A percentile compares a stretch with the other conserved stretches of the same genome.
phyloP scores from a whole-genome alignment of 1,140 invertebrate species.

The Platyura marginata region DNA sequence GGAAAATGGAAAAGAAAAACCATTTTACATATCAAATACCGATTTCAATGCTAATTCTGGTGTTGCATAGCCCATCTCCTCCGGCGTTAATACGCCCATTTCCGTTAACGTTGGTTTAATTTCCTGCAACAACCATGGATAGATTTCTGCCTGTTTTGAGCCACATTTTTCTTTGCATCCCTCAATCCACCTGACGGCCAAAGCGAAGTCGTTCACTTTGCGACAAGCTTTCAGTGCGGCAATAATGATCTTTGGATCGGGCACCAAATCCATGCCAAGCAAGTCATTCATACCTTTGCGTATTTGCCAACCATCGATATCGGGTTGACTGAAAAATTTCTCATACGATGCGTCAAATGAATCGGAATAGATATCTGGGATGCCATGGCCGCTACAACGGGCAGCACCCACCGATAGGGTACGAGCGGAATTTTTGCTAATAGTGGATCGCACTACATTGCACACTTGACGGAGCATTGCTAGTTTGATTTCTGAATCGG shows the following conservation, averaged over 20 bases:
- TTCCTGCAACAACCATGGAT: constrained; percentile 85
- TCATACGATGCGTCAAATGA: constrained; percentile 62
- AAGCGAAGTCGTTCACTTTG: constrained; percentile 81
- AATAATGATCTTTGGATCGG: constrained; percentile 83
- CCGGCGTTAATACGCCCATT: constrained; percentile 83
- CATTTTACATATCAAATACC: neutral
- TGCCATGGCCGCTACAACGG: constrained; percentile 15
- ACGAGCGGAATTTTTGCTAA: too few relatives aligned
- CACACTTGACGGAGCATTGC: too few relatives aligned
- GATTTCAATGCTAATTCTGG: constrained; percentile 71
- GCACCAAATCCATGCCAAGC: constrained; percentile 79
- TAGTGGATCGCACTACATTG: too few relatives aligned
- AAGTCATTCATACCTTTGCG: constrained; percentile 72
- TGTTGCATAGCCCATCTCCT: constrained; percentile 93
- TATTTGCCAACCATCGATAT: constrained; percentile 94
- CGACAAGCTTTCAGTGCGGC: constrained; percentile 87
- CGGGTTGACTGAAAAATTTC: constrained; percentile 67
- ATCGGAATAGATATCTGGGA: constrained; percentile 35
- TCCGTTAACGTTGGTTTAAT: constrained; percentile 83
- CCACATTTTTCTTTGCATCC: constrained; percentile 82
- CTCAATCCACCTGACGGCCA: constrained; percentile 86
- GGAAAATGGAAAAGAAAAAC: too few relatives aligned
- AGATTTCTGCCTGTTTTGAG: constrained; percentile 48
- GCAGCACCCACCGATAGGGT: too few relatives aligned
- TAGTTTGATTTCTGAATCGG: too few relatives aligned